Percentiles rank a stretch among this genome's conserved stretches.
phyloP scores from a whole-genome alignment of 2,113 vertebrate species.

The Glaucomys volans region DNA sequence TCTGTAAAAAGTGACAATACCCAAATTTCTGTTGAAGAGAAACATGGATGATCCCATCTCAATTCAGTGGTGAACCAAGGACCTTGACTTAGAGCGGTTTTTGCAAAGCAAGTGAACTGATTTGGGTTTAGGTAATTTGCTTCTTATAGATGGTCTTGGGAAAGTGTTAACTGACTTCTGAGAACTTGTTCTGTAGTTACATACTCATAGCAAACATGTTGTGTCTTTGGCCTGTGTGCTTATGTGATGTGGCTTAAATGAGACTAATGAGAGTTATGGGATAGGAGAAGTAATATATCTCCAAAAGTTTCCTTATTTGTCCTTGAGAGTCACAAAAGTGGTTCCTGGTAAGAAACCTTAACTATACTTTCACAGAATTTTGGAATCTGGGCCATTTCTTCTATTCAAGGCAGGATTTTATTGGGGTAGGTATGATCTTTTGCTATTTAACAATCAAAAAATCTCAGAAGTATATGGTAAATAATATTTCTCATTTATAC shows the following conservation, averaged over 20 bases:
- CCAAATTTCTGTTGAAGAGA: background rate
- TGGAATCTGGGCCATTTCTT: background rate
- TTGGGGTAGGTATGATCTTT: background rate
- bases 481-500: background rate
- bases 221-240: background rate
- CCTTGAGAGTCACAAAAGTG: background rate
- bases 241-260: background rate
- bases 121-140: background rate
- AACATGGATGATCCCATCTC: rapidly evolving
- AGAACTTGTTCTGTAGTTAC: background rate
- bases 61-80: background rate
- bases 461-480: background rate
- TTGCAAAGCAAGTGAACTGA: background rate
- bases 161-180: background rate
- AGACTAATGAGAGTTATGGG: background rate
- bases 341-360: background rate
- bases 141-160: background rate
- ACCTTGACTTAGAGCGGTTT: background rate
- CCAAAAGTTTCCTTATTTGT: background rate
- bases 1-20: background rate
- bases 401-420: background rate
- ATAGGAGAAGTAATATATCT: background rate
- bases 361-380: background rate
- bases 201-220: background rate
- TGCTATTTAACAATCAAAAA: background rate